Base-by-base conservation (phyloP, 2,797 vertebrate genomes). In the Melopsittacus undulatus region DNA sequence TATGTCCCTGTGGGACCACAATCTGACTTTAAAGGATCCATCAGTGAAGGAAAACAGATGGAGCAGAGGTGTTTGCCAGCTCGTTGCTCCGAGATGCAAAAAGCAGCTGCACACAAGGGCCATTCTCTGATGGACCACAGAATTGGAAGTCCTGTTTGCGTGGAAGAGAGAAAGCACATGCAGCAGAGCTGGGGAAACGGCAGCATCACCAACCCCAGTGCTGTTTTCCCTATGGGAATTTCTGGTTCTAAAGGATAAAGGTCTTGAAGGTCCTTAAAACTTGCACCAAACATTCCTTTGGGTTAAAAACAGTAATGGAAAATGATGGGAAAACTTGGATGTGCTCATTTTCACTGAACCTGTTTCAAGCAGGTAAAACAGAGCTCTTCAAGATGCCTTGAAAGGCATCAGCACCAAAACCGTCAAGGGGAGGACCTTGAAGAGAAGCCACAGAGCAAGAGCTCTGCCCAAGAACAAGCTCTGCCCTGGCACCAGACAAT, bases 11-110 rank as follows among this genome's bases (percentile, higher is more conserved):
- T 84, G 92, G 94, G 95, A 95, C 79, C 38, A 89, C 57, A 83
- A 40, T 22, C 88, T 94, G 89, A 90, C 90, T 93, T 97, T 68
- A 90, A 96, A 94, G 80, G 92, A 95, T 94, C 86, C 85, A 90
- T 93, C 94, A 81, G 12, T 45, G 81, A 81, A 89, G 56, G 69
- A 90, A 94, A 94, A 87, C 43, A 89, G 94, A 96, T 89, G 96
- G 89, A 89, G 89, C 40, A 54, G 72, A 75, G 84, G 92, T 48
- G 59, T 64, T 83, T 94, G 79, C 90, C 85, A 94, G 89, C 57
- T 74, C 67, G 20, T 43, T 78, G 82, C 81, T 78, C 94, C 0
- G 2, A 42, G 49, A 84, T 27, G 66, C 11, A 64, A 77, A 75
- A 77, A 3, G 21, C 32, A 73, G 48, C 43, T 22, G 30, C 4